Conservation (phyloP, 37 sponge, comb jelly and placozoan species). For the Chondrosia reniformis region DNA sequence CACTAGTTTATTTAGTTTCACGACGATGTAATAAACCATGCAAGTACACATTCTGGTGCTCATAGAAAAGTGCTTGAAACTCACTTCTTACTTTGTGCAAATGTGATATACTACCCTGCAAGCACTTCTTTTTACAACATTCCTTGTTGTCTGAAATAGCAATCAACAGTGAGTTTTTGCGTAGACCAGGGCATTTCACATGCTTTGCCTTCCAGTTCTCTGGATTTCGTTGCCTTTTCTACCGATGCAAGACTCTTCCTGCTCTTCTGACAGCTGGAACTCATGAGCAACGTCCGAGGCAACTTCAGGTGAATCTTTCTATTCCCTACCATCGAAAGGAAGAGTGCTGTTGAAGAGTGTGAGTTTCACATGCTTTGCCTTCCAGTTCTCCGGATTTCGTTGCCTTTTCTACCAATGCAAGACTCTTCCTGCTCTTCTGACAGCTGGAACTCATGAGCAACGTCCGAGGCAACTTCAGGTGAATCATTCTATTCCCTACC, state of each 20-base stretch:
- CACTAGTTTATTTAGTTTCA: constrained; percentile 32
- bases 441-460: not conserved
- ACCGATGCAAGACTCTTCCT: not conserved
- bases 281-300: not conserved
- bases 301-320: too few relatives aligned
- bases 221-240: not conserved
- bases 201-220: constrained; percentile 32
- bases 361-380: constrained; percentile 30
- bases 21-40: constrained; percentile 27
- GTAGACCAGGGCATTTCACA: constrained; percentile 18
- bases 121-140: constrained; percentile 40
- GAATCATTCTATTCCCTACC: too few relatives aligned
- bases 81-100: constrained; percentile 27
- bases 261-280: not conserved
- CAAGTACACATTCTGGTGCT: constrained; percentile 44
- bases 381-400: constrained; percentile 19
- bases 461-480: too few relatives aligned
- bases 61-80: constrained; percentile 33
- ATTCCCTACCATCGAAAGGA: too few relatives aligned
- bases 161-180: constrained; percentile 28
- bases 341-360: too few relatives aligned
- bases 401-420: not conserved
- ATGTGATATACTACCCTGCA: not conserved
- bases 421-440: not conserved
- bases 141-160: not conserved